phyloP scores from a whole-genome alignment of 2,113 vertebrate genomes.

The Collichthys lucidus region DNA sequence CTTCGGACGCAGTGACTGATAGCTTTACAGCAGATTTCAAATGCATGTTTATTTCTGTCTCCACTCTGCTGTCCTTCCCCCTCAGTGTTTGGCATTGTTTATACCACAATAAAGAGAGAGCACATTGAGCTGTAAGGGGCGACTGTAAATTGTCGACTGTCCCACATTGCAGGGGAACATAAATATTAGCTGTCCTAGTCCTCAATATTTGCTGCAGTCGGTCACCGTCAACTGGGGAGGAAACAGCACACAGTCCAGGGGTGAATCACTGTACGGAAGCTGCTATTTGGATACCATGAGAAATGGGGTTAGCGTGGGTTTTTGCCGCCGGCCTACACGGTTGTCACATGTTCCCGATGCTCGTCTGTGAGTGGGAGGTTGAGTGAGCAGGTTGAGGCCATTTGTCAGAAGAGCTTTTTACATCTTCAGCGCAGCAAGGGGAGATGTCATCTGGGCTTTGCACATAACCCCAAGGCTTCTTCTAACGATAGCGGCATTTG shows the following conservation, averaged over 20 bases:
- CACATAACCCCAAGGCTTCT: constrained; percentile 49
- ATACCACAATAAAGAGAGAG: constrained; percentile 58
- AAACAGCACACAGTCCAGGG: constrained; percentile 3
- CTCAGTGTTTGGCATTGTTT: constrained; percentile 55
- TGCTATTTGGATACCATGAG: constrained; percentile 19
- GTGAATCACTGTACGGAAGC: constrained; percentile 10
- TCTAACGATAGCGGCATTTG: constrained; percentile 37
- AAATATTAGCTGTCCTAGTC: constrained; percentile 62
- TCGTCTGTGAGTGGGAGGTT: constrained; percentile 39
- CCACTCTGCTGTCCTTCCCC: constrained; percentile 45
- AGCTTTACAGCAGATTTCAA: constrained; percentile 43
- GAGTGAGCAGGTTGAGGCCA: constrained; percentile 51
- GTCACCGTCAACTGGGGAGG: constrained; percentile 43
- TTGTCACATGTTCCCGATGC: constrained; percentile 23
- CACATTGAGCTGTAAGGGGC: constrained; percentile 38
- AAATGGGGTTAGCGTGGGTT: constrained; percentile 45
- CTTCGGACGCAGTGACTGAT: constrained; percentile 57
- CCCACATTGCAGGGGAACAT: constrained; percentile 54
- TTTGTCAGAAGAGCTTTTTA: constrained; percentile 57
- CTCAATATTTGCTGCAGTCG: constrained; percentile 28
- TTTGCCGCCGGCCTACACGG: neutral
- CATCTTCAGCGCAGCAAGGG: constrained; percentile 26
- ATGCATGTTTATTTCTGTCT: constrained; percentile 52
- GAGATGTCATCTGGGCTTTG: constrained; percentile 44
- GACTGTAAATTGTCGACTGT: constrained; percentile 61